Evolutionary conservation across 2,888 invertebrate species (phyloP), one percentile per base, ranked within the genome.

Genomic region (Mythimna pallens): DNA sequence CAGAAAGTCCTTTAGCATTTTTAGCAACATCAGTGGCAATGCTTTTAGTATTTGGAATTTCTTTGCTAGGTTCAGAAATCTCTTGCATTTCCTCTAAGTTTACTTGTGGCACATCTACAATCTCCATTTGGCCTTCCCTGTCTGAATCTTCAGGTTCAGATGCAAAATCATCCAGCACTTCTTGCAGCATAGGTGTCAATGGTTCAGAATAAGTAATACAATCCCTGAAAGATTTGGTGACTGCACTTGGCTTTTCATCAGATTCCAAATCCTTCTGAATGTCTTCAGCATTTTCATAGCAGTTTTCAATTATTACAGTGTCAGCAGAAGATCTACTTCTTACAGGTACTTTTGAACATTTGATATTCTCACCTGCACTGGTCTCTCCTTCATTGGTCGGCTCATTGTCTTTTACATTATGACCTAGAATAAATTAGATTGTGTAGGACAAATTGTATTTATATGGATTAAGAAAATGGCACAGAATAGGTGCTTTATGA

Each of bases 301-400:
- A 93, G 47, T 87, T 88, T 40, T 93, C 93, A 75, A 94, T 82
- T 71, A 95, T 89, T 47, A 94, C 85, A 61, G 95, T 95, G 54
- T 96, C 96, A 76, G 92, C 92, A 68, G 96, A 95, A 76, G 92
- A 92, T 92, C 94, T 93, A 87, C 84, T 87, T 85, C 88, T 89
- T 81, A 84, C 69, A 84, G 86, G 77, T 84, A 91, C 86, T 86
- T 92, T 91, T 89, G 92, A 90, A 91, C 86, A 84, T 87, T 86
- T 89, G 80, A 80, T 81, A 76, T 89, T 89, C 94, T 95, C 94
- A 95, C 94, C 94, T 95, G 93, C 75, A 70, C 76, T 81, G 75
- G 88, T 86, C 70, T 88, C 89, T 87, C 85, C 90, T 82, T 89
- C 87, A 70, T 87, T 87, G 76, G 85, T 87, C 67, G 87, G 84